Percentiles rank a stretch among this genome's conserved stretches.
Evolutionary conservation across 2,797 vertebrate species (phyloP).

Genomic region (Gambusia yucatana): DNA sequence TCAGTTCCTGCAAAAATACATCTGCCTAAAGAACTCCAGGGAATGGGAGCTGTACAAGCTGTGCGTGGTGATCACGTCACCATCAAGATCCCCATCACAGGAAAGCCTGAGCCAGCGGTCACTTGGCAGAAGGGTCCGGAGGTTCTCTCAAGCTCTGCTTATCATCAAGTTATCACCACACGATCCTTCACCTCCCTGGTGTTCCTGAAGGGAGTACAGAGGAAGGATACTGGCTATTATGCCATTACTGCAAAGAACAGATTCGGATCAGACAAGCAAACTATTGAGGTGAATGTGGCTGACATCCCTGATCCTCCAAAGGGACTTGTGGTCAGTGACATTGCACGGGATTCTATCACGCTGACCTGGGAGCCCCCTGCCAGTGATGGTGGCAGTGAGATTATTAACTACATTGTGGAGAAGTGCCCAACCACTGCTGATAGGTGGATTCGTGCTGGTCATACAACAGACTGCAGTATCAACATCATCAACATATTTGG

Average conservation of each 20-base stretch:
- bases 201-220: conserved; percentile 94
- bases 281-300: conserved; percentile 94
- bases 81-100: conserved; percentile 97
- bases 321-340: conserved; percentile 88
- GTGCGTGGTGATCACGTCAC: conserved; percentile 92
- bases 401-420: conserved; percentile 92
- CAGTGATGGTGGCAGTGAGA: conserved; percentile 92
- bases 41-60: conserved; percentile 97
- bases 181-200: conserved; percentile 97
- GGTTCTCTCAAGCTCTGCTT: conserved; percentile 92
- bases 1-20: conserved; percentile 97
- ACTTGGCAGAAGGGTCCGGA: conserved; percentile 99
- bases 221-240: conserved; percentile 95
- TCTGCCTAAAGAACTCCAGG: conserved; percentile 94
- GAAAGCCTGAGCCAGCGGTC: conserved; percentile 95
- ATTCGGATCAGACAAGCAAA: conserved; percentile 98
- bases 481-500: conserved; percentile 95
- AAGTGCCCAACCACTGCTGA: conserved; percentile 95
- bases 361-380: conserved; percentile 93
- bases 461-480: conserved; percentile 89
- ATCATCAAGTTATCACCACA: conserved; percentile 97
- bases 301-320: conserved; percentile 96
- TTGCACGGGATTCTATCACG: conserved; percentile 93
- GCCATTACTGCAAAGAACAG: conserved; percentile 97
- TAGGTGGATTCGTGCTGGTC: conserved; percentile 95